These are phyloP conservation scores for Tenthredo scrophulariae DNA, from an alignment of 2,888 invertebrate genomes.

Conservation along the genomic window DNA sequence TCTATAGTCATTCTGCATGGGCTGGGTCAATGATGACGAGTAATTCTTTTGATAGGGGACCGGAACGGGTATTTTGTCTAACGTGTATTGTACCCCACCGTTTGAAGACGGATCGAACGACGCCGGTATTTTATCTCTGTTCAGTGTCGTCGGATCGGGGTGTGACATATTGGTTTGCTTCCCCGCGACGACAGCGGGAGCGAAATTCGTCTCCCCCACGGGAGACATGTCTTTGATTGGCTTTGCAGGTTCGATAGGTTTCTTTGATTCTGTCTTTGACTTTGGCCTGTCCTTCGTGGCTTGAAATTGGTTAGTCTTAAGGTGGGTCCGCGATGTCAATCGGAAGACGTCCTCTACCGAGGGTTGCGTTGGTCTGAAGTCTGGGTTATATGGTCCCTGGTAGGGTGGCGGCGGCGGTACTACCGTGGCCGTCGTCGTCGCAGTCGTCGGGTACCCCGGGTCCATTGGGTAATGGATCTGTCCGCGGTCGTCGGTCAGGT, in stretches of 20 bases:
- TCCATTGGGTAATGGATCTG: constrained; percentile 74
- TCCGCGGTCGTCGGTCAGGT: constrained; percentile 55
- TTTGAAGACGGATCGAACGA: background rate
- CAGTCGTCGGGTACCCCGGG: constrained; percentile 71
- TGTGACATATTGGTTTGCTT: constrained; percentile 5
- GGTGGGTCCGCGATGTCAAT: constrained; percentile 56
- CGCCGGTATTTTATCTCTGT: constrained; percentile 55
- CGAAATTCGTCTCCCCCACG: background rate
- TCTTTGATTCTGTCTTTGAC: constrained; percentile 71
- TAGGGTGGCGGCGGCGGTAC: constrained; percentile 65
- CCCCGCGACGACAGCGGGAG: background rate
- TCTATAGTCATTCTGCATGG: background rate
- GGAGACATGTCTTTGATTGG: constrained; percentile 66
- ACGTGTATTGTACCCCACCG: background rate
- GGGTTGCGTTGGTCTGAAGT: constrained; percentile 72
- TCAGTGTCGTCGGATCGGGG: constrained; percentile 59
- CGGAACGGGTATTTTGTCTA: background rate
- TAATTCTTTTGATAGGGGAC: background rate
- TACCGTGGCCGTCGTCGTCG: constrained; percentile 16
- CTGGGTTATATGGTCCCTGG: constrained; percentile 78
- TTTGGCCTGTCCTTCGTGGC: constrained; percentile 69
- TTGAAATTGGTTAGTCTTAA: constrained; percentile 55
- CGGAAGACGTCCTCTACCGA: constrained; percentile 73
- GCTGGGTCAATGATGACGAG: background rate
- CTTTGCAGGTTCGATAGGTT: constrained; percentile 71